Conservation (phyloP, 2,888 invertebrate species). For the Tipula unca region DNA sequence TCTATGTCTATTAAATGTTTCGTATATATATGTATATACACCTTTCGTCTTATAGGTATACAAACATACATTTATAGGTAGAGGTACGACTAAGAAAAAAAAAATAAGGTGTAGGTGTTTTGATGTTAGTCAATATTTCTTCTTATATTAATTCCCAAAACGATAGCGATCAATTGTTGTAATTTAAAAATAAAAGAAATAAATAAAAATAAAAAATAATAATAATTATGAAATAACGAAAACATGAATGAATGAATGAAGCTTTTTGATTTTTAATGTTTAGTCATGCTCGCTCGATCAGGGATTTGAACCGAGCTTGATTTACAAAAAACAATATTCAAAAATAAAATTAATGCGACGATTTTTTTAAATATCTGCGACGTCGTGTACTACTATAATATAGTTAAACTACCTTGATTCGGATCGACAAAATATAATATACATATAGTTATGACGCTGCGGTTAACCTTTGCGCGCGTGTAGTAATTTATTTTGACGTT, state of each 20-base stretch:
- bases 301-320: background rate
- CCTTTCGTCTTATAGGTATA: background rate
- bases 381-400: too few relatives aligned
- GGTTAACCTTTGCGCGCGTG: background rate
- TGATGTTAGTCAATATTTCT: conserved; percentile 14
- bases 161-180: conserved; percentile 14
- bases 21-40: too few relatives aligned
- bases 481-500: background rate
- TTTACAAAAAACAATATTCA: background rate
- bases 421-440: too few relatives aligned
- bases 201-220: too few relatives aligned
- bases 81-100: background rate
- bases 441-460: background rate
- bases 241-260: background rate
- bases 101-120: conserved; percentile 14
- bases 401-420: background rate
- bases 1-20: background rate
- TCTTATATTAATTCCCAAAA: conserved; percentile 14
- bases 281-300: background rate
- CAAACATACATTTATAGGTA: background rate
- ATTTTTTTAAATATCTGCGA: background rate
- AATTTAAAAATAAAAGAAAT: background rate
- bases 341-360: background rate
- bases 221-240: background rate
- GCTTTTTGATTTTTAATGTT: background rate